Base-by-base conservation (phyloP, 2,113 vertebrate species). In the Laticauda laticaudata region DNA sequence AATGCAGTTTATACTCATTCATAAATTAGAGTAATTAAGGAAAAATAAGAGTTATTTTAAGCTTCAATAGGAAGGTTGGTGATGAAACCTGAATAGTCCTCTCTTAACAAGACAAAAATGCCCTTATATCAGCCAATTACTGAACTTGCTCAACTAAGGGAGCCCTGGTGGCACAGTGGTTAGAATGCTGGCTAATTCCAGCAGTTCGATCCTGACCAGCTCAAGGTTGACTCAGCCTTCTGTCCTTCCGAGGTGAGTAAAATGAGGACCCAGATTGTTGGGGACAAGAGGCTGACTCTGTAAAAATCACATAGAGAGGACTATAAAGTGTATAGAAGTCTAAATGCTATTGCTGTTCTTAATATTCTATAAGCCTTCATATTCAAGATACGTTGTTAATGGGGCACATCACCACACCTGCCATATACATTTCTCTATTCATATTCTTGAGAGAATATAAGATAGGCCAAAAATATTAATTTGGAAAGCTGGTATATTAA, bases 21-120 rank as follows among this genome's bases (percentile, higher is more conserved):
- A 55, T 51, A 86, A 93, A 93, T 86, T 29, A 90, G 75, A 86
- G 75, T 45, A 93, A 93, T 90, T 53, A 87, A 59, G 14, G 8
- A 48, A 20, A 53, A 69, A 51, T 90, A 21, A 53, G 59, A 34
- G 26, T 48, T 69, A 21, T 64, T 61, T 29, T n/a, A 20, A 21
- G 26, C 89, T 34, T 29, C 9, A 29, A 20, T 69, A n/a, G 45
- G 89, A 48, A 53, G 26, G 51, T 29, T 51, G 20, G 51, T 54
- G 48, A 54, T 45, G 59, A 4, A 45, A 45, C 89, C 57, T 45
- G 4, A 61, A n/a, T 20, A 81, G 3, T 53, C 15, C 7, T 4
- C 18, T 48, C 61, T 45, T 64, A 20, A n/a, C 3, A 48, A 61
- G 59, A 3, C 7, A 8, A 45, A 26, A n/a, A 18, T 3, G 20